Base-by-base conservation (phyloP, 1,140 invertebrate species). In the Musca vetustissima region DNA sequence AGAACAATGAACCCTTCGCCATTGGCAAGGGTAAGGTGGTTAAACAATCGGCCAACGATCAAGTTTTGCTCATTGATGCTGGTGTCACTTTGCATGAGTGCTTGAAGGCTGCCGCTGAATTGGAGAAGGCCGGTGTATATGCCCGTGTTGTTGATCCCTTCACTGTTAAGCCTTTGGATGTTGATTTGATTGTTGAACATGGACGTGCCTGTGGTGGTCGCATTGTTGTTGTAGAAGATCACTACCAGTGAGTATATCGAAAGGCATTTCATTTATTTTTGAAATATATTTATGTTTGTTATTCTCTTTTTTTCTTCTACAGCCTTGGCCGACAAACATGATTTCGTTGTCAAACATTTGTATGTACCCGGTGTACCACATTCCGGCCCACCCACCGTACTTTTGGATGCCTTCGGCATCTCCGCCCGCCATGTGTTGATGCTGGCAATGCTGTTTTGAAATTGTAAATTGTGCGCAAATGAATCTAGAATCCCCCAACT, bases 121-220 rank as follows among this genome's bases (percentile, higher is more conserved):
- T 99, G 55, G 88, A 85, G 53, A 86, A 90, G 65, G 72, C 75
- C 73, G 91, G 91, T 17, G 85, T 96, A 50, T 85, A 89, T 67
- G 88, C 91, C 1, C 86, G 96, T 49, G 90, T 99, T 9, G 82
- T 98, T 75, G 97, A 99, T 87, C 92, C 91, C 1, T 98, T 98
- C 84, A 98, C 96, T 2, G 87, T 99, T 64, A 98, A 99, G 84
- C 98, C 98, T 0, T 85, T 99, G 52, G 98, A 99, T 84, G 86
- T 85, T 53, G 86, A 87, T 1, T 86, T 89, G 0, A 90, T 99
- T 32, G 84, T 93, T 52, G 84, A 87, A 55, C 89, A 96, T 81
- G 96, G 96, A 13, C 87, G 88, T 59, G 89, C 91, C 59, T 90
- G 88, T 69, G 92, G 91, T 43, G 95, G 95, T 0, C 87, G 89